Conservation (phyloP, 2,888 invertebrate genomes). For the Tiliacea citrago region DNA sequence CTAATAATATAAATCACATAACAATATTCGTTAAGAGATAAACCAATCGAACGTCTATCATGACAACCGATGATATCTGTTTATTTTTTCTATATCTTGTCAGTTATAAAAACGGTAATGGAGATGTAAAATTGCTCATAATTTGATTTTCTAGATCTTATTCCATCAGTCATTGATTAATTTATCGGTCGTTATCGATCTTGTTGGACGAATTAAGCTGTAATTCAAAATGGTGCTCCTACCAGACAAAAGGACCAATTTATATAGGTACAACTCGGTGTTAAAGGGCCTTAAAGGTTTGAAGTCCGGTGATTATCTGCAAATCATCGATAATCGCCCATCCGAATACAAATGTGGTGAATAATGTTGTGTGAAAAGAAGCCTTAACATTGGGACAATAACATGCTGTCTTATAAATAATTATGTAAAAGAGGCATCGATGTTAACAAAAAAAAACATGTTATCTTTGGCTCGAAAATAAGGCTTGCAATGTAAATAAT, state of each 20-base stretch:
- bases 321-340: background rate
- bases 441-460: background rate
- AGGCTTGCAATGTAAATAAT: constrained; percentile 10
- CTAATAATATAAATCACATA: constrained; percentile 20
- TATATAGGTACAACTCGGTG: background rate
- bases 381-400: background rate
- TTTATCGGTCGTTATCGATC: background rate
- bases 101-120: constrained; percentile 12
- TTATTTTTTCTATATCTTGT: constrained; percentile 5
- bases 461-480: constrained; percentile 5
- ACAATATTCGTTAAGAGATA: constrained; percentile 37
- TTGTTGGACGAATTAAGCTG: background rate
- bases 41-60: constrained; percentile 47
- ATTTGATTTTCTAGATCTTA: background rate
- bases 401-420: background rate
- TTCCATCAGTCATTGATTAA: background rate
- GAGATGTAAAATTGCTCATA: constrained; percentile 6
- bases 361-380: too few species aligned
- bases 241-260: background rate
- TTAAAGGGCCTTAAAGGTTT: too few species aligned
- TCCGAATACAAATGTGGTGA: background rate
- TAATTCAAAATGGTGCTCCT: background rate
- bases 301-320: background rate
- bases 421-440: background rate
- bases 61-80: constrained; percentile 24